Evolutionary conservation across 2,888 invertebrate genomes (phyloP).

Genomic region (Dryomyza anilis): DNA sequence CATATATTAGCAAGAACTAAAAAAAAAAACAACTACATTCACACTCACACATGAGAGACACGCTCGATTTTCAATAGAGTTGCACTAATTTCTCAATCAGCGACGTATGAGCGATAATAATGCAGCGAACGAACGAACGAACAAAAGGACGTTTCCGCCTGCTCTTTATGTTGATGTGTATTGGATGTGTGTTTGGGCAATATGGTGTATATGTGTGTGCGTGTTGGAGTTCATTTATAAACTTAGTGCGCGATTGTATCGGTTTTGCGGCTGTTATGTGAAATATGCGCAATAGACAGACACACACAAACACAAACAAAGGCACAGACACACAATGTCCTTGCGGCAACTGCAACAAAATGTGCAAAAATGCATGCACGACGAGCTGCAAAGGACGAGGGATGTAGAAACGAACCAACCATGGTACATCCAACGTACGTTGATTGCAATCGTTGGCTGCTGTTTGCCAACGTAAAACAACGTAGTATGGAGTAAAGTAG

Average conservation of each 20-base stretch:
- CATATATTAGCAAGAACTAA: no score
- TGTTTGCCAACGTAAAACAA: no score
- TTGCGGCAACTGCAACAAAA: not conserved
- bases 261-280: conserved; percentile 12
- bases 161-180: not conserved
- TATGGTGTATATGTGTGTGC: not conserved
- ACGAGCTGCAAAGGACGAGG: no score
- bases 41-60: not conserved
- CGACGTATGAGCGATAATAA: conserved; percentile 3
- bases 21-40: no score
- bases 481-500: no score
- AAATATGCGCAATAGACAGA: conserved; percentile 8
- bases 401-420: no score
- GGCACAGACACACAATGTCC: not conserved
- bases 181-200: not conserved
- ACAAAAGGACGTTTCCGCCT: not conserved
- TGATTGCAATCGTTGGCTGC: not conserved
- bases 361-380: conserved; percentile 14
- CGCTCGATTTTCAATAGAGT: conserved; percentile 4
- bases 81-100: conserved; percentile 24
- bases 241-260: conserved; percentile 15
- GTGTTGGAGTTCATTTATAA: conserved; percentile 5
- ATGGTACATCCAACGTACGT: no score
- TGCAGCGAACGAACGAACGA: not conserved
- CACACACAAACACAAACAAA: not conserved